phyloP scores from a whole-genome alignment of 2,113 vertebrate genomes.

The Loxodonta africana region DNA sequence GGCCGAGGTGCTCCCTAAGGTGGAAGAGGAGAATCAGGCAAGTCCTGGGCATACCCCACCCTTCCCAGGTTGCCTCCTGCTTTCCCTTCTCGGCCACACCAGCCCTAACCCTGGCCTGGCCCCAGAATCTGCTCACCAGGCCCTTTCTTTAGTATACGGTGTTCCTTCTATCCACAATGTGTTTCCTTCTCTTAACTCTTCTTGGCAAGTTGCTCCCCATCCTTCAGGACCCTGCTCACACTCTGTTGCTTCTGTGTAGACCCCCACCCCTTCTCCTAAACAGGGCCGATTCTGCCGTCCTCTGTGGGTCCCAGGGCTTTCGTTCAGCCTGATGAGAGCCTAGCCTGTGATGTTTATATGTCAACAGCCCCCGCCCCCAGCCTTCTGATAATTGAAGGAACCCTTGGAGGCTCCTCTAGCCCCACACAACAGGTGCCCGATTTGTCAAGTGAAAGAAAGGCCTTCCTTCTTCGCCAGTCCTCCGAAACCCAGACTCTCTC shows the following conservation, averaged over 20 bases:
- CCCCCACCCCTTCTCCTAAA: too few relatives aligned
- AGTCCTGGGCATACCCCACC: background rate
- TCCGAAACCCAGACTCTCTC: background rate
- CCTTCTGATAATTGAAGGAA: background rate
- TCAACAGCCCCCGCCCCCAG: background rate
- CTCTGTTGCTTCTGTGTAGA: fast-evolving
- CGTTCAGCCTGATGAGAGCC: background rate
- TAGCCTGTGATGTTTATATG: too few relatives aligned
- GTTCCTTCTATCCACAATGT: background rate
- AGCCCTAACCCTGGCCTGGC: background rate
- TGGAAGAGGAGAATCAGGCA: background rate
- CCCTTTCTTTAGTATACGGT: background rate
- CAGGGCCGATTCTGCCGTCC: background rate
- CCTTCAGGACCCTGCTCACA: background rate
- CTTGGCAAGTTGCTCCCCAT: background rate
- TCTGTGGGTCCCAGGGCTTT: background rate
- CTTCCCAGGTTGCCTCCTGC: background rate
- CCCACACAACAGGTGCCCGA: background rate
- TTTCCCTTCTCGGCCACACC: background rate
- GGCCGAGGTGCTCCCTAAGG: slow-evolving; percentile 91
- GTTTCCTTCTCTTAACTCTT: background rate
- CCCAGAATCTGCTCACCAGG: background rate
- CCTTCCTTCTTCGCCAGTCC: background rate
- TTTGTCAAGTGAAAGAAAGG: background rate
- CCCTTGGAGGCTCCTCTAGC: background rate